Evolutionary conservation across 2,113 vertebrate species (phyloP).

Genomic region (Rousettus leschenaultii): DNA sequence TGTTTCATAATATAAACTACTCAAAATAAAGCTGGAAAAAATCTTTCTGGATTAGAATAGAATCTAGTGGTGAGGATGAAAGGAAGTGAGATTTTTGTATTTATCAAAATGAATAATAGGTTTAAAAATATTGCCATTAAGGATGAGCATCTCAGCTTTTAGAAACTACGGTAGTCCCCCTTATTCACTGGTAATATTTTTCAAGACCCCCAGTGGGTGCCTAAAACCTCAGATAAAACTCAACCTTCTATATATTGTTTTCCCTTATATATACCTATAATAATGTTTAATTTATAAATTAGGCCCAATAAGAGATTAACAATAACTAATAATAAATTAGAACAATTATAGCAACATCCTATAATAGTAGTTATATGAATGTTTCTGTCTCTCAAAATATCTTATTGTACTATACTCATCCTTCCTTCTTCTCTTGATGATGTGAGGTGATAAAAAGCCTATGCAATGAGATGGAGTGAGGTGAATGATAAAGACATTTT

Average conservation of each 20-base stretch:
- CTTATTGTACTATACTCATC: neutral
- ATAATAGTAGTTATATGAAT: neutral
- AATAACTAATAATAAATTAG: neutral
- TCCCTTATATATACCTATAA: too few relatives aligned
- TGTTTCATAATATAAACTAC: conserved; percentile 28
- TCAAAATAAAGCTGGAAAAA: conserved; percentile 24
- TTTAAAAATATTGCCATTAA: neutral
- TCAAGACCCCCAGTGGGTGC: neutral
- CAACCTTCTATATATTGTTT: neutral
- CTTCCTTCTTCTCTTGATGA: neutral
- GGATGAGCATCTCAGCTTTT: neutral
- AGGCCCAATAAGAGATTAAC: neutral
- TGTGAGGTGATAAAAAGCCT: neutral
- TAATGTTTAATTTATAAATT: neutral
- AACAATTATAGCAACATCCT: neutral
- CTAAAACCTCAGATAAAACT: neutral
- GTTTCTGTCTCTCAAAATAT: neutral
- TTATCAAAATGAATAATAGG: neutral
- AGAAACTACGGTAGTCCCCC: neutral
- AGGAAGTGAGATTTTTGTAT: neutral
- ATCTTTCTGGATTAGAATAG: neutral
- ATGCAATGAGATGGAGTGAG: neutral
- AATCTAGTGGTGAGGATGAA: neutral
- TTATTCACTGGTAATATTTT: too few relatives aligned
- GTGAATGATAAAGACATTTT: neutral